Evolutionary conservation across 92 coral and sea anemone species (phyloP), one percentile per base, ranked within the genome.

Genomic region (Palythoa grandis): DNA sequence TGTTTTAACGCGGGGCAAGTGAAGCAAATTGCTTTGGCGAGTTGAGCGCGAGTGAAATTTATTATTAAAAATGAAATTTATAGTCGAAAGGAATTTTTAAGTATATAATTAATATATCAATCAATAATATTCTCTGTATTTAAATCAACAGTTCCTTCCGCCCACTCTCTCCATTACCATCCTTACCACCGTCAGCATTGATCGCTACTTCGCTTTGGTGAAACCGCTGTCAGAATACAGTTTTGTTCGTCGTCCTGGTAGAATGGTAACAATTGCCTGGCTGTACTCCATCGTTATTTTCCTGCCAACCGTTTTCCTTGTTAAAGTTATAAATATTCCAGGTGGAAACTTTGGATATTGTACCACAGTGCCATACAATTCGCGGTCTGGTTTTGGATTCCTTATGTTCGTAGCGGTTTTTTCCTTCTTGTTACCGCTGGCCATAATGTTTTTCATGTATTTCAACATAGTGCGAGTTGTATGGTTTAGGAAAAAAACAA

Each of bases 221-320:
- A 91, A 86, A 78, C 95, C 93, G 15, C 61, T 91, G 40, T 39
- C 77, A 7, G 52, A 86, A 14, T 77, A 70, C 61, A 72, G 52
- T 47, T 61, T 77, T 20, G 70, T 91, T 80, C 88, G 90, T 39
- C 70, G 87, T 9, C 93, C 95, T 20, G 70, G 65, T 25, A 70
- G 89, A 80, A 84, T 93, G 90, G 88, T 91, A 20, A 43, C 79
- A 35, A 52, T 93, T 11, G 95, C 95, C 3, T 93, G 95, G 95
- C 65, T 82, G 68, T 83, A 85, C 86, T 90, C 93, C 3, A 77
- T 86, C 22, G 52, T 87, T 7, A 87, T 85, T 39, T 91, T 88
- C 53, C 86, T 88, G 1, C 95, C 95, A 40, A 84, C 93, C 7
- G 70, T 91, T 56, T 82, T 86, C 37, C 74, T 91, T 52, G 84